Evolutionary conservation across 2,797 vertebrate genomes (phyloP), one percentile per base, ranked within the genome.

Genomic region (Mallotus villosus): DNA sequence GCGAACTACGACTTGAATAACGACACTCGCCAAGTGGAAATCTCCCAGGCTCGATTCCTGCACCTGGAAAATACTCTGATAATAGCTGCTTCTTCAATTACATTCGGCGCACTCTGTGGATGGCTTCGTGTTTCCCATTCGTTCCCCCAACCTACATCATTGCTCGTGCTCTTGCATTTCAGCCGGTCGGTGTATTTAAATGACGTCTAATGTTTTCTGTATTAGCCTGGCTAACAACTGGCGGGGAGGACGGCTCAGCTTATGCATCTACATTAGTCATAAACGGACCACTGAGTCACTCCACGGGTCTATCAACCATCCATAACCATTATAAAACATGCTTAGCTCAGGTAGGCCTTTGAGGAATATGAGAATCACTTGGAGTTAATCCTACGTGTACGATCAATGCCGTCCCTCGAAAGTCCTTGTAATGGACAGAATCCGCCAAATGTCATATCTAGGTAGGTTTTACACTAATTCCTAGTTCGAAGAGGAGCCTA

Each of bases 81-180:
- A n/a, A 34, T 41, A 41, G 32, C 62, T 63, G n/a, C 29, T 63
- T n/a, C 22, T 60, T 63, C 17, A 63, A 11, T 63, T n/a, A 22
- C 34, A 63, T 63, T 37, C 21, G 60, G 17, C 60, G 2, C 1
- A 41, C 51, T n/a, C 32, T 19, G 17, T n/a, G 19, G 6, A 37
- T 12, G 32, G 62, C 64, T 49, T 49, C 11, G 17, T 53, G 17
- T 17, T 51, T 53, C 12, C 12, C 37, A 25, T 25, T 66, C 2
- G 0, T 25, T 53, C 17, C 21, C 46, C 24, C 24, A 4, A 53
- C 64, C 64, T 49, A 51, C 16, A 53, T 27, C 22, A 49, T 41
- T 37, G 24, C 24, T n/a, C 63, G 1, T 64, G 21, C 19, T 41
- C 32, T 11, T 22, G 19, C 34, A 9, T 37, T 32, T 49, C 64